Percentiles rank a stretch among this genome's conserved stretches.
Evolutionary conservation across 1,140 invertebrate genomes (phyloP).

Genomic region (Drosophila baimaii): DNA sequence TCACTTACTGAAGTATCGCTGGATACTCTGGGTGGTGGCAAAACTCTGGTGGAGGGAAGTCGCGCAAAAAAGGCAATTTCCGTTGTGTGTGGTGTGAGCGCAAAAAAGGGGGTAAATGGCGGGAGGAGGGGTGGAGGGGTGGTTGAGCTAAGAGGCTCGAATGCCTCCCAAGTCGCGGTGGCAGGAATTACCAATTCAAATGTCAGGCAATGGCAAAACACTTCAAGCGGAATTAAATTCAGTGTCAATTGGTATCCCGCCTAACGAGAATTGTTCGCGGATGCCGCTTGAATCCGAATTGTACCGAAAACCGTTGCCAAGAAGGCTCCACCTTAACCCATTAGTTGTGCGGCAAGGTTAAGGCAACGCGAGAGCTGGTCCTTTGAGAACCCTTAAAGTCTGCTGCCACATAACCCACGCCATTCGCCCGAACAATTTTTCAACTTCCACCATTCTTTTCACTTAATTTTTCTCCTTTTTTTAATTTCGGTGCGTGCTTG

Average conservation of each 20-base stretch:
- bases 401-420: not conserved
- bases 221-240: constrained; percentile 74
- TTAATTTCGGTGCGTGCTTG: constrained; percentile 64
- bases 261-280: constrained; percentile 51
- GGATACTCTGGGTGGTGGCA: constrained; percentile 16
- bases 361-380: not conserved
- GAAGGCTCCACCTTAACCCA: constrained; percentile 40
- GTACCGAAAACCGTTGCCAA: constrained; percentile 41
- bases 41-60: constrained; percentile 45
- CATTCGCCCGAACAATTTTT: constrained; percentile 42
- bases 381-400: constrained; percentile 18
- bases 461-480: constrained; percentile 33
- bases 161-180: constrained; percentile 21
- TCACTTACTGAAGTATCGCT: constrained; percentile 57
- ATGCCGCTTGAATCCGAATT: constrained; percentile 42
- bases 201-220: constrained; percentile 63
- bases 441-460: constrained; percentile 34
- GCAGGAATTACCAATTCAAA: constrained; percentile 78
- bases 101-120: not conserved
- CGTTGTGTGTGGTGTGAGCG: constrained; percentile 62
- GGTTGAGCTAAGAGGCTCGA: not conserved
- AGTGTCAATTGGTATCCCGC: constrained; percentile 70
- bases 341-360: constrained; percentile 49
- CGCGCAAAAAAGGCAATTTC: constrained; percentile 78
- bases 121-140: not conserved